Conservation (phyloP, 2,888 invertebrate genomes). For the Silvanus unidentatus region DNA sequence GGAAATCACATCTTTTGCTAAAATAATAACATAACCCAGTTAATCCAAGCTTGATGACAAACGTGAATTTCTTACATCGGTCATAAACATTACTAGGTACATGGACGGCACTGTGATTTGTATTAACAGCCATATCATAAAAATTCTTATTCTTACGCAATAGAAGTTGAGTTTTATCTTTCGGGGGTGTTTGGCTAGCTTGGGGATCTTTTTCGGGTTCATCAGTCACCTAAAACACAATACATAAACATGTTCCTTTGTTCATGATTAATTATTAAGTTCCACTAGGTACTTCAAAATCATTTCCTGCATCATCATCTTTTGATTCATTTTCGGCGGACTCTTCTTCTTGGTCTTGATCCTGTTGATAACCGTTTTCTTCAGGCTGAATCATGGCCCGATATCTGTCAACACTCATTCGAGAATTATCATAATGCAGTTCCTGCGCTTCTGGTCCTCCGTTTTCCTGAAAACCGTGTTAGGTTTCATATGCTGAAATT, state of each 20-base stretch:
- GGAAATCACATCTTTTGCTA: conserved; percentile 78
- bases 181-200: conserved; percentile 49
- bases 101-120: conserved; percentile 81
- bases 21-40: background rate
- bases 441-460: conserved; percentile 23
- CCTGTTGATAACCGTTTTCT: conserved; percentile 33
- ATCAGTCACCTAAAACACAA: conserved; percentile 34
- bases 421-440: conserved; percentile 29
- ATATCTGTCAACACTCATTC: conserved; percentile 24
- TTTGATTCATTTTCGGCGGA: conserved; percentile 22
- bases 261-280: too few species aligned
- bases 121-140: conserved; percentile 70
- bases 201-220: conserved; percentile 40
- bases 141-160: conserved; percentile 76
- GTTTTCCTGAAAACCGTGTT: conserved; percentile 8
- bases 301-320: conserved; percentile 9
- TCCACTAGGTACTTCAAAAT: background rate
- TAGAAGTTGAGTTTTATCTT: conserved; percentile 51
- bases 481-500: too few species aligned
- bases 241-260: background rate
- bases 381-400: conserved; percentile 31
- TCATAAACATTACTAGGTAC: conserved; percentile 95
- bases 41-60: too few species aligned
- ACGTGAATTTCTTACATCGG: conserved; percentile 57
- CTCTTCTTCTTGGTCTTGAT: conserved; percentile 29